Evolutionary conservation across 2,888 invertebrate genomes (phyloP).

Genomic region (Pollenia labialis): DNA sequence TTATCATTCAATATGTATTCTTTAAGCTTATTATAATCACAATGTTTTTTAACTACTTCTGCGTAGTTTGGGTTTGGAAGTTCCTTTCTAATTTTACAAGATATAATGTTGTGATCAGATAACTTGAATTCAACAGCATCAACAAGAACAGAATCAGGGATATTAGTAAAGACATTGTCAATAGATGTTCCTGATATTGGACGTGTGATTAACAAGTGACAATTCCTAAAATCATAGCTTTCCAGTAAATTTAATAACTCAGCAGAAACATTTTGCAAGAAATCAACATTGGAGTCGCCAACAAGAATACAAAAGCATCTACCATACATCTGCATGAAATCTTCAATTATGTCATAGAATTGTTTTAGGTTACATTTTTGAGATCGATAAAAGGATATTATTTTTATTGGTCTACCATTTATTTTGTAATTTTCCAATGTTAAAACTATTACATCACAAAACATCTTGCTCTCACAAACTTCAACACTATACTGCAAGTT

Average conservation of each 20-base stretch:
- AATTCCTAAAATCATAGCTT: slow-evolving; percentile 7
- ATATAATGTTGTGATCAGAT: not conserved
- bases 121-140: not conserved
- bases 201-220: not conserved
- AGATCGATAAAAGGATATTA: not conserved
- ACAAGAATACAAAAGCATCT: not conserved
- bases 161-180: slow-evolving; percentile 9
- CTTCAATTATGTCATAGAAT: not conserved
- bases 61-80: not conserved
- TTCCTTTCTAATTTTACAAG: not conserved
- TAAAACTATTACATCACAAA: too few species aligned
- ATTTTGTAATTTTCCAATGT: too few species aligned
- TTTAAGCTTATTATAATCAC: too few species aligned
- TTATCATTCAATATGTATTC: too few species aligned
- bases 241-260: slow-evolving; percentile 3
- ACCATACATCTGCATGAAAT: not conserved
- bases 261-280: not conserved
- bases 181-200: not conserved
- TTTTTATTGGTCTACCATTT: too few species aligned
- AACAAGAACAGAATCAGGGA: not conserved
- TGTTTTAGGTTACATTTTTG: not conserved
- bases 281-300: not conserved
- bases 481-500: not conserved
- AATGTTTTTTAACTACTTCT: too few species aligned
- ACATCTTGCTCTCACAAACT: not conserved